Evolutionary conservation across 1,140 invertebrate species (phyloP), one percentile per base, ranked within the genome.

Genomic region (Neodiprion lecontei): DNA sequence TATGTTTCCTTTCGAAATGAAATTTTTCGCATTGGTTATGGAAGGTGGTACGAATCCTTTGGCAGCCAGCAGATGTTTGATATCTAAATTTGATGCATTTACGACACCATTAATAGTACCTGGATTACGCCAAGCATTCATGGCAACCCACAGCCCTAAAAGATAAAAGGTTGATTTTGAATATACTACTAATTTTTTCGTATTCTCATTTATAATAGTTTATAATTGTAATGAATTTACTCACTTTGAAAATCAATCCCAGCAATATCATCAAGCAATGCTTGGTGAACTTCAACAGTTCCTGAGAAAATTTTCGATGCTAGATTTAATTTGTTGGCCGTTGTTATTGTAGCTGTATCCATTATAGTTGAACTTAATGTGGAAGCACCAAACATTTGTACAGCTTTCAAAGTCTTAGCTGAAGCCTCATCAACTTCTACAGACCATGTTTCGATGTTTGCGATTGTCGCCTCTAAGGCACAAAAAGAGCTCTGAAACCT

Each of bases 371-470:
- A 66, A 28, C 76, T 74, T 14, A 81, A 71, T 17, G 76, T 66
- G 2, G 75, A 14, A 48, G 78, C 80, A 10, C 81, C 81, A 48
- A 75, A 73, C 48, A 81, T n/a, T 4, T 75, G 72, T 0, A 69
- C 70, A 48, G 72, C 76, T 1, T 53, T 76, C 12, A 84, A 69
- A 48, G 61, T 17, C 70, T 77, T 76, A n/a, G 79, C 79, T 7
- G 9, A 74, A 48, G 78, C 72, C 21, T 74, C 74, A 14, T 76
- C 68, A 11, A 80, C 49, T 48, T 48, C 70, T n/a, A 85, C 74
- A 1, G n/a, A 49, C 5, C 73, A 74, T 17, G 74, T 79, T 72
- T 53, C 78, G 12, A 85, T 75, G n/a, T 81, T 77, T 9, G 74
- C 50, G n/a, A 69, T 74, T 9, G 78, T n/a, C 4, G 76, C 73